Percentiles rank a stretch among this genome's conserved stretches.
These are phyloP conservation scores for Gymnoscopelus braueri DNA, from an alignment of 2,797 vertebrate species.

Conservation along the genomic window DNA sequence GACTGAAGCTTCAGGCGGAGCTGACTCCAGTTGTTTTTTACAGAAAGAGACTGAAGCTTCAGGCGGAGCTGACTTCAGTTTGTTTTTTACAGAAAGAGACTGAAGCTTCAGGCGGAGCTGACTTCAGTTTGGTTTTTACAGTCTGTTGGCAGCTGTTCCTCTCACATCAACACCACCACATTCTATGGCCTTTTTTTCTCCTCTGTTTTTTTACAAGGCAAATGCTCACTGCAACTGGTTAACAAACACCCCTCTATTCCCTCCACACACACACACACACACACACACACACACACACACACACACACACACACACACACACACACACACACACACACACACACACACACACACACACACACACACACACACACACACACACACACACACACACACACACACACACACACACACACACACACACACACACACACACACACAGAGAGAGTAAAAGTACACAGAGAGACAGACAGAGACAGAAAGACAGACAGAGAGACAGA, in stretches of 20 bases:
- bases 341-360: neutral
- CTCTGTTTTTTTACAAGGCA: constrained; percentile 48
- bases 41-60: neutral
- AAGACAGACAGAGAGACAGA: neutral
- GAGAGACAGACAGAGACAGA: constrained; percentile 19
- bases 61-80: too few species aligned
- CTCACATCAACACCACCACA: constrained; percentile 66
- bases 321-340: too few species aligned
- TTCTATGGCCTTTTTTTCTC: constrained; percentile 17
- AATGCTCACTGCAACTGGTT: constrained; percentile 56
- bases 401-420: too few species aligned
- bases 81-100: too few species aligned
- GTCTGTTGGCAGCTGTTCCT: constrained; percentile 70
- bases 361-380: constrained; percentile 3
- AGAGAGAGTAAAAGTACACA: too few species aligned
- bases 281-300: too few species aligned
- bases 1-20: too few species aligned
- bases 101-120: constrained; percentile 59
- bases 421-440: too few species aligned
- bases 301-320: too few species aligned
- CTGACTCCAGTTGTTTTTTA: too few species aligned
- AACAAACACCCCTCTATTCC: constrained; percentile 69
- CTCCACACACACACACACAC: neutral
- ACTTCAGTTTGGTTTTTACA: constrained; percentile 18
- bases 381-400: too few species aligned